Base-by-base conservation (phyloP, 2,113 vertebrate species). In the Lathamus discolor region DNA sequence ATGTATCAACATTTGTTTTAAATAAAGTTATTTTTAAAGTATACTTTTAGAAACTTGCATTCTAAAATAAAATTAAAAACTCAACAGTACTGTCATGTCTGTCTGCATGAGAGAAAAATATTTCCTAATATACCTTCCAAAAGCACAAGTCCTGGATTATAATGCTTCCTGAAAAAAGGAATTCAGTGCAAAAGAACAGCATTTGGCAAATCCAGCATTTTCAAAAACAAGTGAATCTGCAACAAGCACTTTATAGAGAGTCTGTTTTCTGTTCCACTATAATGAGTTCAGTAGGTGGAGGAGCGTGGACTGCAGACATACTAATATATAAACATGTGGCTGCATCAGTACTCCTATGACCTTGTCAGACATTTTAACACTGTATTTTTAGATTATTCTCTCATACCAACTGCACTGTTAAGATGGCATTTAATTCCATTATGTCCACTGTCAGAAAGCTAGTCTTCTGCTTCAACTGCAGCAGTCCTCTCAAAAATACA, bases 381-480 rank as follows among this genome's bases (percentile, higher is more conserved):
- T 57, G 10, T 95, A 94, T 95, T 95, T 95, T 97, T 96, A 96
- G 86, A 90, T 83, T 73, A 91, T 81, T 87, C 66, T 61, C 75
- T 95, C 88, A 95, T 49, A 91, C 48, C 77, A 88, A 49, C 33
- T 86, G 67, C 59, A 81, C 63, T 35, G 66, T 49, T 86, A 80
- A 41, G 31, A 57, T 48, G 41, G 75, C n/a, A 81, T 64, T 92
- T 85, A 44, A 92, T 91, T 91, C 67, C 52, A 66, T 54, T 82
- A 63, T 61, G 27, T 20, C 70, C 33, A 74, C 10, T 92, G 70
- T 92, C 46, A 78, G 66, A 95, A 95, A 70, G 29, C 14, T 67
- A 29, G 48, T 48, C 70, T 55, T 61, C 61, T 85, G 29, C 25
- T 86, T 81, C 83, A 77, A 46, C 29, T 48, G 23, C 27, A 59